A percentile compares a stretch with the other conserved stretches of the same genome.
Evolutionary conservation across 2,797 vertebrate genomes (phyloP).

Genomic region (Avahi laniger): DNA sequence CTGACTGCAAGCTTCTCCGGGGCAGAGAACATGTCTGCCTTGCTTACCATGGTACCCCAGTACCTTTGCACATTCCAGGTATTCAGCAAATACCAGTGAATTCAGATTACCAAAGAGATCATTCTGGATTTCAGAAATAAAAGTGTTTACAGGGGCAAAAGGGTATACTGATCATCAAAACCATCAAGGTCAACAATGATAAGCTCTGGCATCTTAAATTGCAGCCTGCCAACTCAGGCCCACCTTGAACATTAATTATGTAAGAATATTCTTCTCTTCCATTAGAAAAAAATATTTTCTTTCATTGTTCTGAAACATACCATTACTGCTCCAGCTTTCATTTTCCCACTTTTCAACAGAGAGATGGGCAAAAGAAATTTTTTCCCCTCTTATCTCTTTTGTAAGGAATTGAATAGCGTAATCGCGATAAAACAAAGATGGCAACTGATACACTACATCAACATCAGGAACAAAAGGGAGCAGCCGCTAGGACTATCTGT

Average conservation of each 20-base stretch:
- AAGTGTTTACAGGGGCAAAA: not conserved
- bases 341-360: not conserved
- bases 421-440: not conserved
- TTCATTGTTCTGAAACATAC: not conserved
- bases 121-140: not conserved
- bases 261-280: not conserved
- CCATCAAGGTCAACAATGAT: not conserved
- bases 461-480: not conserved
- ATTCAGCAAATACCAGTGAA: not conserved
- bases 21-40: not conserved
- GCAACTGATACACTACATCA: not conserved
- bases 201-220: not conserved
- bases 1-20: fast-evolving
- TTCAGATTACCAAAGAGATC: not conserved
- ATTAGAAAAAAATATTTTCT: not conserved
- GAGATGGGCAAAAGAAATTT: not conserved
- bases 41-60: not conserved
- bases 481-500: not conserved
- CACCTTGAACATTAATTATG: not conserved
- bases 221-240: not conserved
- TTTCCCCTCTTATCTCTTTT: not conserved
- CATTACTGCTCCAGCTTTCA: not conserved
- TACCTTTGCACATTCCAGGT: not conserved
- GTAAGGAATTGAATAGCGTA: not conserved
- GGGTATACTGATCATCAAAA: not conserved